These are phyloP conservation scores for Zophobas morio DNA, from an alignment of 1,140 invertebrate species.

Conservation along the genomic window DNA sequence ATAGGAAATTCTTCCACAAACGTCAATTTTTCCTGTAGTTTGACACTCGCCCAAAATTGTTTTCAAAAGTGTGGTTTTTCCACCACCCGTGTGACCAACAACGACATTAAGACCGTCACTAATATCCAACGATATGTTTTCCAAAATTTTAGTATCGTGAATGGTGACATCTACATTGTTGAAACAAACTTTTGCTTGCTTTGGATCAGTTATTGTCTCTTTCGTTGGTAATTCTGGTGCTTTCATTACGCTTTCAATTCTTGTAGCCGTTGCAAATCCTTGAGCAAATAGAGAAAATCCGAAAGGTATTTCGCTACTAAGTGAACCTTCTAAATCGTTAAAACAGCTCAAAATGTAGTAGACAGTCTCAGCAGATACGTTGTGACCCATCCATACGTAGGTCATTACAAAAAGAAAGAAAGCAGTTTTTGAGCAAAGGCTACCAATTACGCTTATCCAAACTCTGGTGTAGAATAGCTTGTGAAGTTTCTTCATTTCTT, in stretches of 20 bases:
- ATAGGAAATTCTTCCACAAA: slow-evolving; percentile 73
- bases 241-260: slow-evolving; percentile 56
- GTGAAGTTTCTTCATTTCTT: slow-evolving; percentile 54
- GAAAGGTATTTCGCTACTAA: slow-evolving; percentile 80
- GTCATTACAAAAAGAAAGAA: slow-evolving; percentile 74
- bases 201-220: slow-evolving; percentile 1
- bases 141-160: slow-evolving; percentile 69
- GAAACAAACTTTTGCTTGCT: slow-evolving; percentile 51
- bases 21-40: slow-evolving; percentile 58
- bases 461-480: slow-evolving; percentile 56
- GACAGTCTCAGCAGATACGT: slow-evolving; percentile 82
- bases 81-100: slow-evolving; percentile 84
- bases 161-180: slow-evolving; percentile 51
- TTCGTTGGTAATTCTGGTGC: slow-evolving; percentile 51
- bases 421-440: slow-evolving; percentile 77
- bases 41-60: slow-evolving; percentile 78
- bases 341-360: slow-evolving; percentile 84
- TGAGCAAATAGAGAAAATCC: slow-evolving; percentile 75
- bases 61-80: slow-evolving; percentile 83
- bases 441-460: slow-evolving; percentile 57
- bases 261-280: slow-evolving; percentile 50
- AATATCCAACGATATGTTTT: slow-evolving; percentile 73
- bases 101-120: slow-evolving; percentile 76
- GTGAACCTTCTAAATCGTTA: slow-evolving; percentile 80
- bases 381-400: slow-evolving; percentile 78